Evolutionary conservation across 2,888 invertebrate species (phyloP), one percentile per base, ranked within the genome.

Genomic region (Pteria penguin): DNA sequence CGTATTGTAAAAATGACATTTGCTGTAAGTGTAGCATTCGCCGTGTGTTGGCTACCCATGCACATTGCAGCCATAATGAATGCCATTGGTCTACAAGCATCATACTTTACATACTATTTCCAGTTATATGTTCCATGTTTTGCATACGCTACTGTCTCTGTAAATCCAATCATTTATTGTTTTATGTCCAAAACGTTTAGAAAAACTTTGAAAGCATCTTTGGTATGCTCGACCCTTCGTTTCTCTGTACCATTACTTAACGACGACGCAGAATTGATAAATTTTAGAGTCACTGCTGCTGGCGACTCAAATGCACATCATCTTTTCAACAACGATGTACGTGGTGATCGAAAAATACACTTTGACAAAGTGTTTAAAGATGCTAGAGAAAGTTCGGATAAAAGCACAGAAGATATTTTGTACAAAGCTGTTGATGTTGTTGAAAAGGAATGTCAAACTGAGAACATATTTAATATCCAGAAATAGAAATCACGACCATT

Each of bases 131-230:
- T 80, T 5, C 80, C 80, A 1, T 72, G 80, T 63, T 72, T 81
- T 36, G 75, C 82, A 0, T 80, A 82, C 58, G 55, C 79, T 2
- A 77, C 76, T 32, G 77, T 78, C 22, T 79, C 80, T 5, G 72
- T 79, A 18, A 81, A 82, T 65, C 82, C 82, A 1, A 72, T 81
- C 27, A 82, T 82, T 33, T 82, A 82, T 54, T 81, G 79, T 61
- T 82, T 82, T 27, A 79, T 82, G 78, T 78, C 78, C 33, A 82
- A 79, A 61, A 79, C 79, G 14, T 82, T 82, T 57, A 73, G 79
- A 52, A 72, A 65, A 18, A 73, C 52, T 55, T 79, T 80, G 32
- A 80, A 76, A 67, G 75, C 77, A 4, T 72, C 80, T 1, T 79
- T 80, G 54, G 69, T 69, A 22, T 82, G 80, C 54, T 52, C 61